Evolutionary conservation across 2,797 vertebrate species (phyloP).

Genomic region (Sebastes taczanowskii): DNA sequence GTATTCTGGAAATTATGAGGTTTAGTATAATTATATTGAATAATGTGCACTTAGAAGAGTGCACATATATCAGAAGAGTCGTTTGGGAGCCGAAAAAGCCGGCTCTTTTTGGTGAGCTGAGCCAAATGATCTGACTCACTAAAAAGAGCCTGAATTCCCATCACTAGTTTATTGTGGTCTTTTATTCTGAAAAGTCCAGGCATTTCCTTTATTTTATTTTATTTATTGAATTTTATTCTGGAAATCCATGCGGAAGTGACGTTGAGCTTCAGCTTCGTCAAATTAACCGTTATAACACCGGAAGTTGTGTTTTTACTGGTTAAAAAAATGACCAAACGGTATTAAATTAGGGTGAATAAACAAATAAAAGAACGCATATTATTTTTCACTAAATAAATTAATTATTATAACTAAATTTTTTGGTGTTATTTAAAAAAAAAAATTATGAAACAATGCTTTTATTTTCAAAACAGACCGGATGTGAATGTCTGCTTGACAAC

Average conservation of each 20-base stretch:
- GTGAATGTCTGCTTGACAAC: fast-evolving
- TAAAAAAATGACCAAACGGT: fast-evolving
- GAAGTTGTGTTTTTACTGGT: background rate
- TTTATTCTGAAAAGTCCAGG: background rate
- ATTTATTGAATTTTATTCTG: background rate
- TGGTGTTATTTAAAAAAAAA: background rate
- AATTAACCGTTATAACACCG: background rate
- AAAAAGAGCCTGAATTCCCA: no score
- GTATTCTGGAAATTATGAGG: no score
- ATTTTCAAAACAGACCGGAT: slow-evolving; percentile 37
- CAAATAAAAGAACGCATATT: fast-evolving
- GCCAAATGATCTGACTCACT: no score
- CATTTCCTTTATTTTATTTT: background rate
- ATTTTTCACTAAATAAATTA: fast-evolving
- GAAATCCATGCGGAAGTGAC: slow-evolving; percentile 4
- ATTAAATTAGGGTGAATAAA: background rate
- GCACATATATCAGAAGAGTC: no score
- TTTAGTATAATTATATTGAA: no score
- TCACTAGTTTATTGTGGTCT: no score
- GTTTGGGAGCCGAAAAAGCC: no score
- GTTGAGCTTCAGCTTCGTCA: fast-evolving
- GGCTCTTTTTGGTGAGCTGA: no score
- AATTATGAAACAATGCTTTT: background rate
- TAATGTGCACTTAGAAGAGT: no score
- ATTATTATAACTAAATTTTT: fast-evolving